These are phyloP conservation scores for Axis porcinus DNA, from an alignment of 2,113 vertebrate species.

Conservation along the genomic window DNA sequence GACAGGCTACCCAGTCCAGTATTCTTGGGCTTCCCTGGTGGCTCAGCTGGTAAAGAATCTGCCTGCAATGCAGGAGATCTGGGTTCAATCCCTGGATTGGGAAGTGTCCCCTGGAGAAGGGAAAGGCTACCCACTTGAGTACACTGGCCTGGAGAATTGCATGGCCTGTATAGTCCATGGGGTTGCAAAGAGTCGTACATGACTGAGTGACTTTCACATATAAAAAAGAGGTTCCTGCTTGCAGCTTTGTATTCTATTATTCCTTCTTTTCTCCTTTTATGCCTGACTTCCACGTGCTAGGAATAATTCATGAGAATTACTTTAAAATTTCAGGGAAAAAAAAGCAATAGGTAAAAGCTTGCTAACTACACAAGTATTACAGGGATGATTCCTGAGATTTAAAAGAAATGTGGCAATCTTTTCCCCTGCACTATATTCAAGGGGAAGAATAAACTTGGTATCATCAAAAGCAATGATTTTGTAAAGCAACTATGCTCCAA, in stretches of 20 bases:
- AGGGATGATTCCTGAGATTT: conserved; percentile 1
- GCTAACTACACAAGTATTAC: not conserved
- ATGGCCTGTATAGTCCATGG: not conserved
- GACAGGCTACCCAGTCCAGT: not conserved
- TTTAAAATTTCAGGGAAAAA: conserved; percentile 43
- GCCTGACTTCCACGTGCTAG: conserved; percentile 33
- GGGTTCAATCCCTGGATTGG: not conserved
- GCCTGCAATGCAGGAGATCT: not conserved
- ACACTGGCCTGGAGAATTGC: not conserved
- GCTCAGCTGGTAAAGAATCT: not conserved
- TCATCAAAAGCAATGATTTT: not conserved
- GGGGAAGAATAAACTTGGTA: not conserved
- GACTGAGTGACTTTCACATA: not conserved
- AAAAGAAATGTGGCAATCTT: not conserved
- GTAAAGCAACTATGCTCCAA: not conserved
- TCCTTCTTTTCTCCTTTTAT: conserved; percentile 51
- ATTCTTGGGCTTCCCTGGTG: not conserved
- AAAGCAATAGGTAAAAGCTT: not conserved
- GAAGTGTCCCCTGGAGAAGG: not conserved
- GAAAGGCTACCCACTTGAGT: not conserved
- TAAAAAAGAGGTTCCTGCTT: conserved; percentile 45
- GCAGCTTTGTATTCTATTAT: conserved; percentile 48
- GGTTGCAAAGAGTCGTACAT: rapidly evolving
- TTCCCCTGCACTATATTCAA: not conserved
- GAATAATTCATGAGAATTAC: conserved; percentile 65